Base-by-base conservation (phyloP, 2,797 vertebrate genomes). In the Typhlichthys subterraneus region DNA sequence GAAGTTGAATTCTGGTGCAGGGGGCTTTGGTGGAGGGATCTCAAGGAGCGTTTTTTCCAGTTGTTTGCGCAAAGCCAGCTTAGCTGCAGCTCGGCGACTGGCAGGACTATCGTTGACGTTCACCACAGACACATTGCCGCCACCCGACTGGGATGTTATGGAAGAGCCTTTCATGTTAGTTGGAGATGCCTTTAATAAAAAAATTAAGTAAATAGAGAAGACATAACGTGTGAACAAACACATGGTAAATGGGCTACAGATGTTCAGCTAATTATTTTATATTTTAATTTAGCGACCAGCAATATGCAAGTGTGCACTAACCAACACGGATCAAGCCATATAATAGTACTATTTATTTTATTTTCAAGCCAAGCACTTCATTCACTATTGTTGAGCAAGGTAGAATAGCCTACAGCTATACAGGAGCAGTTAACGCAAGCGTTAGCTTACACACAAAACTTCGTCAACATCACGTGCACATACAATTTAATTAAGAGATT, bases 11-110 rank as follows among this genome's bases (percentile, higher is more conserved):
- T 96, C 95, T 0, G 96, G 96, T 0, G 95, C 93, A 0, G 95
- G 94, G 0, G 96, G 95, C 31, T 97, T 97, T n/a, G 97, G 96
- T 0, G 96, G 95, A 0, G 97, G 97, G 17, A 99, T 99, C 88
- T 99, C 97, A 73, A 99, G 76, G 49, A 99, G 91, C 0, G 96
- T 96, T 79, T 99, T 99, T 87, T 99, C 97, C 86, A 99, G 91
- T 83, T 99, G 97, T 73, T 99, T 99, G 1, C 96, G 88, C 75
- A 99, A 82, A 0, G 97, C 97, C 0, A 98, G 95, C 85, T 98
- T 98, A 61, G 96, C 96, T 0, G 96, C 96, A 0, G 96, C 96
- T 84, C 98, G 97, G 0, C 96, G 93, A 60, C 95, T 97, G 59
- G 94, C 96, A 0, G 96, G 96, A 0, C 95, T 95, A 12, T 98